Base-by-base conservation (phyloP, 1,140 invertebrate species). In the Daktulosphaira vitifoliae region DNA sequence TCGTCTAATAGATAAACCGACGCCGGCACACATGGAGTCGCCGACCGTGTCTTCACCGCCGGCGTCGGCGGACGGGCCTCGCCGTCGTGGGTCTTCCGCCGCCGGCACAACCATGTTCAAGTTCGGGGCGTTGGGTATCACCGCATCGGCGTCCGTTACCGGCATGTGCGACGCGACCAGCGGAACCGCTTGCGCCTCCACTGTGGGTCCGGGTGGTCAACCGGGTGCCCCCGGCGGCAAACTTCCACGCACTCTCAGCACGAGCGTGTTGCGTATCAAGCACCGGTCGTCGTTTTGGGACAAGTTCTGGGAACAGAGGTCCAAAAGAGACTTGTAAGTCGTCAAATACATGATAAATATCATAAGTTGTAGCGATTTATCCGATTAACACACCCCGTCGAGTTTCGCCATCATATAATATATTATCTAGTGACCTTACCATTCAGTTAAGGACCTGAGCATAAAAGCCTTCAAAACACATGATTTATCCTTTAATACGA, bases 231-330 rank as follows among this genome's bases (percentile, higher is more conserved):
- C 73, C 69, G 69, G 76, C 38, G 72, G 75, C 53, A 78, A 78
- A 67, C 78, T 88, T 23, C 86, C 87, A 2, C 78, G 87, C 50
- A 90, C 88, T 0, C 80, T 89, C 37, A 88, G 85, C 70, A 88
- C 87, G 50, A 87, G 85, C 66, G 86, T 86, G 25, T 78, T 90
- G 20, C 78, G 87, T 66, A 84, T 89, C 72, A 86, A 82, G 75
- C 81, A 80, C 72, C 79, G 81, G 68, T 84, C 80, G 68, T 82
- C 81, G 39, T 90, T 90, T 73, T 90, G 88, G 88, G 87, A 89
- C 69, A 87, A 89, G 69, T 85, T 88, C 73, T 88, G 84, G 80
- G 81, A 85, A 67, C 80, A 85, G 64, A 78, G 81, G 66, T 80
- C 78, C 46, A 81, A 81, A 68, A 75, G 83, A 68, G 82, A 85